Evolutionary conservation across 2,888 invertebrate species (phyloP).

Genomic region (Gandaritis pyraliata): DNA sequence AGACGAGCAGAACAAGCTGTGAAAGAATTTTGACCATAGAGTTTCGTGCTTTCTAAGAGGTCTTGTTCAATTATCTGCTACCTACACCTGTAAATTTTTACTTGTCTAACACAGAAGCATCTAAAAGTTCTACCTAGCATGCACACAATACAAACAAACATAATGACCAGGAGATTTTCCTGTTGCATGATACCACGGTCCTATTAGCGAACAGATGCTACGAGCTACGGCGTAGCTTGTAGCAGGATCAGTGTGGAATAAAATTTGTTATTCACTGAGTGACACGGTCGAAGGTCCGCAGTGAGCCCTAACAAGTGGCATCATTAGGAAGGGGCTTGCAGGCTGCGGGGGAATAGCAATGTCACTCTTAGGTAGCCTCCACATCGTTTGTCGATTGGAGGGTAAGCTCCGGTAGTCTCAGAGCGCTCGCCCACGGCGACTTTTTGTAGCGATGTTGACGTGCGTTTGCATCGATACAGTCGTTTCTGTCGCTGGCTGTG

Average conservation of each 20-base stretch:
- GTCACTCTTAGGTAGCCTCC: constrained; percentile 13
- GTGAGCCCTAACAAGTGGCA: constrained; percentile 82
- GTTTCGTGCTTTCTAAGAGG: too few species aligned
- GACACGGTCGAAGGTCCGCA: constrained; percentile 78
- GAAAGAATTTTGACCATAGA: too few species aligned
- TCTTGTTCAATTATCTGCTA: too few species aligned
- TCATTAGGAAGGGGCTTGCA: constrained; percentile 69
- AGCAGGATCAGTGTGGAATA: constrained; percentile 65
- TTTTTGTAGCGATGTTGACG: too few species aligned
- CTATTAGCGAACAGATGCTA: constrained; percentile 23
- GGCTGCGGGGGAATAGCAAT: constrained; percentile 40
- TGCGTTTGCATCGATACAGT: too few species aligned
- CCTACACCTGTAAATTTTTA: too few species aligned
- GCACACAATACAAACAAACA: constrained; percentile 5
- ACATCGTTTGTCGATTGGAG: too few species aligned
- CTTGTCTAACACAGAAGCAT: not conserved
- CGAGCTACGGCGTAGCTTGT: constrained; percentile 17
- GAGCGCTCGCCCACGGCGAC: too few species aligned
- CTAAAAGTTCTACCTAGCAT: not conserved
- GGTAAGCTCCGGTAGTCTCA: too few species aligned
- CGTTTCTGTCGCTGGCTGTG: too few species aligned
- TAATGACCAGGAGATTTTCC: constrained; percentile 8
- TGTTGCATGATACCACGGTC: constrained; percentile 23
- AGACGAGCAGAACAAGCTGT: too few species aligned
- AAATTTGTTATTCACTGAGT: constrained; percentile 80